Conservation (phyloP, 2,113 vertebrate genomes). For the Phrynocephalus versicolor region DNA sequence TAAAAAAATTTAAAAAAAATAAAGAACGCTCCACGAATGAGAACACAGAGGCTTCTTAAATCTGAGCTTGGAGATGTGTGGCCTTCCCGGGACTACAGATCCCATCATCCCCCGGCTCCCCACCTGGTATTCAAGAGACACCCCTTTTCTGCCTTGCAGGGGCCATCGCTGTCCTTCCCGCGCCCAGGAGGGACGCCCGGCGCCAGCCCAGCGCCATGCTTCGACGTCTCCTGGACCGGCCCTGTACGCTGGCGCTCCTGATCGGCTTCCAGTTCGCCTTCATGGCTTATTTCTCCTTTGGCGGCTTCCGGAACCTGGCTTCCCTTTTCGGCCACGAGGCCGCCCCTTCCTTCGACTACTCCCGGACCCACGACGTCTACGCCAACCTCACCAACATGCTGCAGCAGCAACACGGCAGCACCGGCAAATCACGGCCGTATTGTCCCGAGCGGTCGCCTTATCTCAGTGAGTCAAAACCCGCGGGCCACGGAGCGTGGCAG, state of each 20-base stretch:
- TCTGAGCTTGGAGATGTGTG: too few relatives aligned
- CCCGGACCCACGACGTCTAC: constrained; percentile 90
- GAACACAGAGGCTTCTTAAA: too few relatives aligned
- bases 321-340: constrained; percentile 84
- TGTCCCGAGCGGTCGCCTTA: constrained; percentile 87
- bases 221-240: constrained; percentile 77
- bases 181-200: too few relatives aligned
- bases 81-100: too few relatives aligned
- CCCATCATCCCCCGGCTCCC: not conserved
- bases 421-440: constrained; percentile 71
- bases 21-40: too few relatives aligned
- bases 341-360: constrained; percentile 87
- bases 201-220: constrained; percentile 64
- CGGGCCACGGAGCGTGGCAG: too few relatives aligned
- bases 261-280: constrained; percentile 94
- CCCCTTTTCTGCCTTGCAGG: too few relatives aligned
- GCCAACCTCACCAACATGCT: constrained; percentile 86
- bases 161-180: too few relatives aligned
- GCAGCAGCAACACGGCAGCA: constrained; percentile 61
- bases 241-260: constrained; percentile 89
- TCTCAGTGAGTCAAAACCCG: constrained; percentile 84
- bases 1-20: too few relatives aligned
- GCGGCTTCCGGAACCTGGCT: constrained; percentile 89
- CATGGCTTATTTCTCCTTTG: constrained; percentile 93
- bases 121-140: not conserved